Base-by-base conservation (phyloP, 1,140 invertebrate species). In the Pogonomyrmex californicus region DNA sequence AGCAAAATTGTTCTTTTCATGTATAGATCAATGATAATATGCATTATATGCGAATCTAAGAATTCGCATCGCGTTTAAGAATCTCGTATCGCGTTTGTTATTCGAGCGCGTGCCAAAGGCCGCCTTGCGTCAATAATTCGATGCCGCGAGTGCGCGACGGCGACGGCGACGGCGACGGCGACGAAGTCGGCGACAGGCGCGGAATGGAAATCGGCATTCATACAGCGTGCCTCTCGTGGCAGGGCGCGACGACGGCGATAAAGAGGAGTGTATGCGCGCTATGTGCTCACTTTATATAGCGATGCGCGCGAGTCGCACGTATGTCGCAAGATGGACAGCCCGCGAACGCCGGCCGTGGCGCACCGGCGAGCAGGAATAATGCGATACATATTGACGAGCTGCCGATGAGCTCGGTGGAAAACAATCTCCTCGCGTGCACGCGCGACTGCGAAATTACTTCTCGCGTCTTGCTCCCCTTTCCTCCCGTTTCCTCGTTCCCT, bases 361-460 rank as follows among this genome's bases (percentile, higher is more conserved):
- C 23, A 30, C 23, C 23, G 56, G 7, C 38, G 41, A 71, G n/a
- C 81, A 68, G 17, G 60, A 54, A 85, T 85, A 85, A 85, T 78
- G 73, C 60, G 73, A 85, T 85, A 77, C 73, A 65, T 85, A 85
- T 85, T 85, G 82, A 86, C 76, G 51, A 86, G 63, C 63, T 86
- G 75, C 51, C 76, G 60, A 79, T 66, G 23, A 23, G 62, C 17
- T 44, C 14, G 23, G n/a, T 5, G n/a, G 56, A 79, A 86, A 86
- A 68, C 54, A 47, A 86, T 79, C 66, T 79, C 17, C 51, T 54
- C 41, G 41, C 65, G 65, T 47, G 23, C 62, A 47, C 38, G 9
- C n/a, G 36, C 63, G 63, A 44, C 51, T 36, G 38, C 78, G 66
- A 51, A 82, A 82, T 82, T 71, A 47, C 51, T 58, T 58, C 44